These are phyloP conservation scores for Hemicordylus capensis DNA, from an alignment of 2,113 vertebrate species.

Conservation along the genomic window DNA sequence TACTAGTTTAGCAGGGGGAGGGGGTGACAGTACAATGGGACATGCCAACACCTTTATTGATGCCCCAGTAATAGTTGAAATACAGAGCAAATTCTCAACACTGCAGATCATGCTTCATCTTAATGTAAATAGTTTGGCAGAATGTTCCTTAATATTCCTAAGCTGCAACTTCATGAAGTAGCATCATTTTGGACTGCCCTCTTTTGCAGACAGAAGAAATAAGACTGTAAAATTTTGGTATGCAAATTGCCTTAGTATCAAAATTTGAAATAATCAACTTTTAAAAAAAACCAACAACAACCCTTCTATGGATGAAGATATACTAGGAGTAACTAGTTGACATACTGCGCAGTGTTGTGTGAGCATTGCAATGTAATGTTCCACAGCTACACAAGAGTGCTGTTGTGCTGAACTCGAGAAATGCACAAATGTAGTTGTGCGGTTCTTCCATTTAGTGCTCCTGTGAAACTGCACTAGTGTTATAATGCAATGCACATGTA, in stretches of 20 bases:
- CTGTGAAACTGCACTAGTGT: no score
- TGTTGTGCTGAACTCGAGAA: no score
- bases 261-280: not conserved
- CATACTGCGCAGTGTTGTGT: no score
- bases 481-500: no score
- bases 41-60: not conserved
- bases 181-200: not conserved
- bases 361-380: no score
- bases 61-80: not conserved
- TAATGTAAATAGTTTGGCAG: not conserved
- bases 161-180: not conserved
- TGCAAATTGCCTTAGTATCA: conserved; percentile 1
- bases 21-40: not conserved
- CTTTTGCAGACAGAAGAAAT: not conserved
- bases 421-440: no score
- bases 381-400: no score
- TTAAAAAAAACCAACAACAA: not conserved
- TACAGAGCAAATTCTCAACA: not conserved
- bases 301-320: not conserved
- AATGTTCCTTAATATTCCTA: not conserved
- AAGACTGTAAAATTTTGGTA: not conserved
- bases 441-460: no score
- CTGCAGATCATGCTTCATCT: not conserved
- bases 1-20: conserved; percentile 20
- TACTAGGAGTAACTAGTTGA: no score